A percentile compares a stretch with the other conserved stretches of the same genome.
Evolutionary conservation across 2,797 vertebrate species (phyloP).

Genomic region (Buphagus erythrorhynchus): DNA sequence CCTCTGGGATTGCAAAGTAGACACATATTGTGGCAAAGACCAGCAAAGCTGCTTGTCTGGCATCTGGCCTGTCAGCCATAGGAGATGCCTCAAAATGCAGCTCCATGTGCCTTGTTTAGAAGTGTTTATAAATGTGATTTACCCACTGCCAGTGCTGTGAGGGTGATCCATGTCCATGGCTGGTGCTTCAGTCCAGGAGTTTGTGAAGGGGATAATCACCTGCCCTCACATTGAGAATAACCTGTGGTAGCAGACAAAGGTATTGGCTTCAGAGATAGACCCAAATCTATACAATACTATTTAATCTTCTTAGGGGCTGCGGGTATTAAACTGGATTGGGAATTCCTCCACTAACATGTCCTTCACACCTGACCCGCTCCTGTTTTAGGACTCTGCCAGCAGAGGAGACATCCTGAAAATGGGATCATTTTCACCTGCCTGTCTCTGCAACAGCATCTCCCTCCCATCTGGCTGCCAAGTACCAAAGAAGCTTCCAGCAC

Average conservation of each 20-base stretch:
- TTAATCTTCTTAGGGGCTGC: constrained; percentile 92
- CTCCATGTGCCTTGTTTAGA: rapidly evolving
- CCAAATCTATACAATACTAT: constrained; percentile 67
- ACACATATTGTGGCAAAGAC: not conserved
- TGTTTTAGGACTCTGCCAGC: constrained; percentile 46
- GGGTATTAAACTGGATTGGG: constrained; percentile 89
- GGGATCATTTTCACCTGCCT: constrained; percentile 65
- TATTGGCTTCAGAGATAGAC: constrained; percentile 70
- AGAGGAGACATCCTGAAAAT: constrained; percentile 53
- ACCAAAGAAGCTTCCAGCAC: constrained; percentile 32
- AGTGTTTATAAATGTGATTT: not conserved
- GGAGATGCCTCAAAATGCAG: not conserved
- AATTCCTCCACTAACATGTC: constrained; percentile 81
- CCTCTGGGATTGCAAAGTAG: not conserved
- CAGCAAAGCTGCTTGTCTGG: not conserved
- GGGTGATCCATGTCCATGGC: rapidly evolving
- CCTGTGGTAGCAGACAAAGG: constrained; percentile 8
- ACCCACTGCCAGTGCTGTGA: rapidly evolving
- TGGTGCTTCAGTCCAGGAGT: not conserved
- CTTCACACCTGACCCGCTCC: constrained; percentile 80
- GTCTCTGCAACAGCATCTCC: constrained; percentile 72
- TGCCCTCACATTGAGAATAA: not conserved
- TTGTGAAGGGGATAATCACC: not conserved
- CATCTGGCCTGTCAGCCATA: not conserved
- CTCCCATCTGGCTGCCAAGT: not conserved